Evolutionary conservation across 2,797 vertebrate species (phyloP).

Genomic region (Anolis apletophallus): DNA sequence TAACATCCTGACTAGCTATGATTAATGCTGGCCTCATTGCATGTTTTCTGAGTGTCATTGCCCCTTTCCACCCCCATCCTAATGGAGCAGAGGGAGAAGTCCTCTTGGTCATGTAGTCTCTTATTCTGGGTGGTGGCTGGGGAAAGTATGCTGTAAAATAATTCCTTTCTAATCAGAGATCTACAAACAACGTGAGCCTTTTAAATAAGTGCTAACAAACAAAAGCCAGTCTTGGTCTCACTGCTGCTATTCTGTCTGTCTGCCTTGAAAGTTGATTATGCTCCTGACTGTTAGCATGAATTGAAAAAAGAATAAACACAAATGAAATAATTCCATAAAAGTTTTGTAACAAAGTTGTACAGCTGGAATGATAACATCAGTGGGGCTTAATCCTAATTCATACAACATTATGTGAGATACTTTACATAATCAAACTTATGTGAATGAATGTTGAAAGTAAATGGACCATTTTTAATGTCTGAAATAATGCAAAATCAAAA

Average conservation of each 20-base stretch:
- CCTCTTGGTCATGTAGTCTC: not conserved
- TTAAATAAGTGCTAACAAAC: not conserved
- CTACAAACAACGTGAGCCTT: not conserved
- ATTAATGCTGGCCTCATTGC: conserved; percentile 8
- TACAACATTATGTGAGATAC: too few relatives aligned
- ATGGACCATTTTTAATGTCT: not conserved
- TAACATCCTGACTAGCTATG: conserved; percentile 5
- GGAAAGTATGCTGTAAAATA: not conserved
- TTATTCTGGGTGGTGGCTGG: not conserved
- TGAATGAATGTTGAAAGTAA: too few relatives aligned
- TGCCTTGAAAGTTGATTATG: too few relatives aligned
- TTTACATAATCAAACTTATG: too few relatives aligned
- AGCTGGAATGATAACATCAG: too few relatives aligned
- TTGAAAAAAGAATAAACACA: not conserved
- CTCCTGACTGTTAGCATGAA: not conserved
- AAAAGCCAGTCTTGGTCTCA: not conserved
- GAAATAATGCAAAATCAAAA: too few relatives aligned
- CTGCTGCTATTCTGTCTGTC: not conserved
- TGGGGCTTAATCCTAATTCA: too few relatives aligned
- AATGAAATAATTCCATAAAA: not conserved
- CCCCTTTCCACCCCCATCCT: not conserved
- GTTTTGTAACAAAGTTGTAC: too few relatives aligned
- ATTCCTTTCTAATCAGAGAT: not conserved
- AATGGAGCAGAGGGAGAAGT: not conserved
- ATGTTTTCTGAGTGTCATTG: not conserved